phyloP scores from a whole-genome alignment of 1,140 invertebrate species.

The Aradophagus sp. region DNA sequence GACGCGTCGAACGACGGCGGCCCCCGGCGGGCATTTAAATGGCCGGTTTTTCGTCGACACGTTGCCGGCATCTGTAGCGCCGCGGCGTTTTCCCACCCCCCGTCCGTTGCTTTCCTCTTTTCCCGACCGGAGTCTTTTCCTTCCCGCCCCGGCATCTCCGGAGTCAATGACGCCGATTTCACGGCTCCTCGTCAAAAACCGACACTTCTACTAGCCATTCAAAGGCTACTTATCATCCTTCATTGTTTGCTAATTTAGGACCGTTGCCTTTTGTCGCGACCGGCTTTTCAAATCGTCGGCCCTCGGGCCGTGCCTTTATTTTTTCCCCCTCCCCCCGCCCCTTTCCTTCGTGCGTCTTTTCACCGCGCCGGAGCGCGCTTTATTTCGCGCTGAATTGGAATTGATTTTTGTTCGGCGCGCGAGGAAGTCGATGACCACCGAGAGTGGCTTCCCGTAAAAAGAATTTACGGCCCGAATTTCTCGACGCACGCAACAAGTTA shows the following conservation, averaged over 20 bases:
- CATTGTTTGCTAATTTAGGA: constrained; percentile 52
- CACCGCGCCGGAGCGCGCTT: constrained; percentile 5
- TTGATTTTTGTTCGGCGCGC: constrained; percentile 9
- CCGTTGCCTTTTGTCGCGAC: constrained; percentile 39
- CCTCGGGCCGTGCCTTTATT: constrained; percentile 6
- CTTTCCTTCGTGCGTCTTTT: background rate
- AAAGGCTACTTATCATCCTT: constrained; percentile 40
- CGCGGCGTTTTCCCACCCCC: too few species aligned
- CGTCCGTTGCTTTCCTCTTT: constrained; percentile 11
- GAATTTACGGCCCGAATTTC: too few species aligned
- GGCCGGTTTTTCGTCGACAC: constrained; percentile 4
- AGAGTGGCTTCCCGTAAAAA: too few species aligned
- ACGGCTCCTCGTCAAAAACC: constrained; percentile 47
- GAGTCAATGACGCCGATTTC: constrained; percentile 48
- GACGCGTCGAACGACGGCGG: constrained; percentile 24
- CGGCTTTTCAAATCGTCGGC: constrained; percentile 21
- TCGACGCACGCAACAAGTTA: too few species aligned
- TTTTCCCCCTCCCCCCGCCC: constrained; percentile 1
- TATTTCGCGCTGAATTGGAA: constrained; percentile 14
- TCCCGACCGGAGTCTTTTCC: constrained; percentile 4
- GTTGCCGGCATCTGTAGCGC: background rate
- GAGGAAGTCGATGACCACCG: constrained; percentile 13
- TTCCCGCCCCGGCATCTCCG: constrained; percentile 12
- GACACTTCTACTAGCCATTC: constrained; percentile 30
- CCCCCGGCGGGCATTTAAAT: constrained; percentile 26